Base-by-base conservation (phyloP, 2,888 invertebrate genomes). In the Zelleria hepariella region DNA sequence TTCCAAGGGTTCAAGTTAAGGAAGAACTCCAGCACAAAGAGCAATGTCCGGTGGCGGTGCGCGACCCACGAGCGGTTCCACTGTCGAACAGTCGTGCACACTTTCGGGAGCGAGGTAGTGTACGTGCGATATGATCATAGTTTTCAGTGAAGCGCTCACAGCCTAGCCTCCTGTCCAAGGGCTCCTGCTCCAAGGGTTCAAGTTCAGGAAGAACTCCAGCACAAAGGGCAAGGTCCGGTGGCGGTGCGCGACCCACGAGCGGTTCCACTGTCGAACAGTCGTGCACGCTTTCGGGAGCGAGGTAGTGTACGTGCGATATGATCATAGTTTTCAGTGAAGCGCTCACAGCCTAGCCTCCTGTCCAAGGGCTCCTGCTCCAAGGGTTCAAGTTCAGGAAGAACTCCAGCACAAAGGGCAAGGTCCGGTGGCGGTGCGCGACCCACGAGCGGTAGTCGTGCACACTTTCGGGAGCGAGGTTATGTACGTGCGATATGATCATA, bases 361-460 rank as follows among this genome's bases (percentile, higher is more conserved):
- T n/a, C 18, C n/a, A n/a, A 21, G 55, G 25, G 0, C 55, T 55
- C 18, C 4, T 55, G 1, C 20, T 53, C 24, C 23, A 53, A 5
- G 58, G 58, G 7, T 58, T 18, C 58, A 58, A 51, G 26, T 58
- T 58, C 49, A 26, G 42, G 15, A 23, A 23, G 48, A 57, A 57
- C 42, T 25, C 47, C 8, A 7, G 5, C 25, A 18, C 27, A 5
- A 51, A 32, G 21, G 32, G 2, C 51, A 66, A 62, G 27, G 48
- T 25, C 0, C 57, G 62, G 5, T 66, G 65, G 65, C 42, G 57
- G 5, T 72, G 69, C 53, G 65, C 68, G 1, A 65, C 67, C 0
- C 67, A 69, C 56, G 63, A 65, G 54, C 62, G 4, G 71, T 70
- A 1, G 52, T 63, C 5, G 54, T 68, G 2, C 62, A 65, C 21